A percentile compares a stretch with the other conserved stretches of the same genome.
These are phyloP conservation scores for Camelus dromedarius DNA, from an alignment of 2,113 vertebrate genomes.

Conservation along the genomic window DNA sequence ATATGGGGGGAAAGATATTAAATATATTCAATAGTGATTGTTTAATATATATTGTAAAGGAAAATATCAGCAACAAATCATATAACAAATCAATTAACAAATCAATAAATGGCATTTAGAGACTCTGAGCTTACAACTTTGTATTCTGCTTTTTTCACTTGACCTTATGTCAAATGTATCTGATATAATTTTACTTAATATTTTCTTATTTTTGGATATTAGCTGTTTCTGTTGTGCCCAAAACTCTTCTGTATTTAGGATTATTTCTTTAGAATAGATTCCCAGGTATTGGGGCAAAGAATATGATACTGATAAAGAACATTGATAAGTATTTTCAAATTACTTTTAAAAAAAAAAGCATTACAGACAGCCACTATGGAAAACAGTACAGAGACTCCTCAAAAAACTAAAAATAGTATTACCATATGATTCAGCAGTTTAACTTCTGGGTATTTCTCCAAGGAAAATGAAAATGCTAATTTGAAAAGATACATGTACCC, in stretches of 20 bases:
- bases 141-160: neutral
- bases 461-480: neutral
- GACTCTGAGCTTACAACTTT: neutral
- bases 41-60: neutral
- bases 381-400: neutral
- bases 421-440: neutral
- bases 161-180: neutral
- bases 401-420: too few relatives aligned
- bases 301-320: neutral
- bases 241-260: neutral
- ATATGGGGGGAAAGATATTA: neutral
- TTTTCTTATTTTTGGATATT: constrained; percentile 19
- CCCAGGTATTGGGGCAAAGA: neutral
- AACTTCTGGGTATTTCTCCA: neutral
- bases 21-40: neutral
- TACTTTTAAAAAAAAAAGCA: neutral
- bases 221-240: neutral
- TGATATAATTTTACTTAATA: constrained; percentile 23
- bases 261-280: neutral
- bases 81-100: neutral
- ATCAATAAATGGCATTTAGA: neutral
- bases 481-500: neutral
- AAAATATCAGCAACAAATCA: neutral
- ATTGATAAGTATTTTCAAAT: constrained; percentile 21
- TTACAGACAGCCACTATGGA: neutral